Evolutionary conservation across 2,797 vertebrate species (phyloP), one percentile per base, ranked within the genome.

Genomic region (Chrysolophus pictus): DNA sequence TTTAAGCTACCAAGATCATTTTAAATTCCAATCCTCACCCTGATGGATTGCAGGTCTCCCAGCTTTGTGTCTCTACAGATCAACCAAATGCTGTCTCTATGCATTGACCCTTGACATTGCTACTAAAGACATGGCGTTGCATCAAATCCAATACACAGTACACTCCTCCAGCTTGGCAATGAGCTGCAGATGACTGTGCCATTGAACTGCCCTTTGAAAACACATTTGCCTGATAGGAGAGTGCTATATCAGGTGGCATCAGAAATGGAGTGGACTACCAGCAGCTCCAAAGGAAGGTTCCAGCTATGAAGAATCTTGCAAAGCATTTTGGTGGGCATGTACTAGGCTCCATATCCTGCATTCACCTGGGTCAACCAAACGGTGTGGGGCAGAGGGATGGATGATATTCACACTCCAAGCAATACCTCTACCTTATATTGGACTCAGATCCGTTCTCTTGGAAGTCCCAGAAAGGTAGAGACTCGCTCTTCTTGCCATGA

Each of bases 281-380:
- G 44, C 41, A 77, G 8, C 19, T 21, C 49, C 65, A 41, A 91
- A 58, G 22, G 7, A 15, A 7, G 0, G 5, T 46, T 72, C 8
- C 37, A 29, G 6, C 3, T n/a, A 6, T 14, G 62, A 22, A 71
- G 44, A 37, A 49, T 31, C 33, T 51, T 58, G 31, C 13, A 37
- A 11, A 68, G 4, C 2, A 1, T 17, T 29, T 75, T 0, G 0
- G 33, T 42, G 46, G 37, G 26, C 69, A 53, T 4, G 11, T 73
- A 13, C 21, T 2, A 0, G n/a, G 46, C 47, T 71, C 21, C 49
- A 39, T 24, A 15, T 24, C 28, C 28, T 71, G 21, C 35, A 29
- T 22, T 87, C 37, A 42, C 10, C 39, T 35, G 33, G 21, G 16
- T 69, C 46, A 72, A 26, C 0, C 5, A 88, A 84, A 62, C 14